These are phyloP conservation scores for Drosophila teissieri DNA, from an alignment of 1,140 invertebrate species.

Conservation along the genomic window DNA sequence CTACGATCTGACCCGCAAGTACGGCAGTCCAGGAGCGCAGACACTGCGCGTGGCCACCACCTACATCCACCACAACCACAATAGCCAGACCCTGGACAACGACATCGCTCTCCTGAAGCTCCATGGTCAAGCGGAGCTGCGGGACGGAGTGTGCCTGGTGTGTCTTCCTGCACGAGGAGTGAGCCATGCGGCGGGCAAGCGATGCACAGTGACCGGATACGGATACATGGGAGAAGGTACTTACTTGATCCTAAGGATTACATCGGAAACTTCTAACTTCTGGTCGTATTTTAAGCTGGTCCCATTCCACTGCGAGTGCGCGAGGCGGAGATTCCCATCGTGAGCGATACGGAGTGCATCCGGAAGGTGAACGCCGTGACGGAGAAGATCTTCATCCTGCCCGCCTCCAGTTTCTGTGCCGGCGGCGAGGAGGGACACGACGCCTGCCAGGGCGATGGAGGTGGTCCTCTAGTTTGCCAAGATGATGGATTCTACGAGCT, in stretches of 20 bases:
- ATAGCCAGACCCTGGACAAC: conserved; percentile 97
- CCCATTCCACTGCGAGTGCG: conserved; percentile 95
- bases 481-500: conserved; percentile 96
- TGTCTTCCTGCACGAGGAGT: conserved; percentile 93
- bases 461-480: conserved; percentile 95
- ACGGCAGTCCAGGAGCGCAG: conserved; percentile 94
- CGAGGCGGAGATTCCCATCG: conserved; percentile 96
- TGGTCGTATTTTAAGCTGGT: conserved; percentile 88
- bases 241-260: conserved; percentile 26
- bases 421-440: conserved; percentile 96
- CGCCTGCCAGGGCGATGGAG: conserved; percentile 97
- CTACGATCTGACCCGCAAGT: conserved; percentile 94
- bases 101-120: conserved; percentile 97
- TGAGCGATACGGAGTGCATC: conserved; percentile 95
- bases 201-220: conserved; percentile 96
- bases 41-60: conserved; percentile 95
- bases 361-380: conserved; percentile 96
- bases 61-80: conserved; percentile 98
- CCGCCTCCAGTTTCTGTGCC: conserved; percentile 96
- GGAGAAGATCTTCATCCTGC: conserved; percentile 96
- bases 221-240: conserved; percentile 97
- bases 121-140: conserved; percentile 94
- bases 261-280: neutral
- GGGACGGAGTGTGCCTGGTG: conserved; percentile 90
- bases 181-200: conserved; percentile 93